Evolutionary conservation across 2,888 invertebrate genomes (phyloP).

Genomic region (Zaprionus lineosus): DNA sequence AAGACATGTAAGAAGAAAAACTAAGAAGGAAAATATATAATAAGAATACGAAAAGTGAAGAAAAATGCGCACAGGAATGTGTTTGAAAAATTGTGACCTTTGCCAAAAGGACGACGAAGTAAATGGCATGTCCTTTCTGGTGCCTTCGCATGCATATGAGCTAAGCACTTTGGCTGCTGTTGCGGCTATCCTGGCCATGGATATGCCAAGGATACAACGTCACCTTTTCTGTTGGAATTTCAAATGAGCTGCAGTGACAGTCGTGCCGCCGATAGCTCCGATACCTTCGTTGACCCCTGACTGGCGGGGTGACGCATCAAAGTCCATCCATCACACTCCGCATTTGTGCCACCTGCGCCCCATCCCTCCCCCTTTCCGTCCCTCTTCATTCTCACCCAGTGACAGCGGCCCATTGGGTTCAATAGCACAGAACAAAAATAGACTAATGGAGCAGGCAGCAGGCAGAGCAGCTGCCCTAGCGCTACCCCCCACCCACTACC

Average conservation of each 20-base stretch:
- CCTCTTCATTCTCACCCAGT: conserved; percentile 30
- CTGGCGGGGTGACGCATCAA: conserved; percentile 11
- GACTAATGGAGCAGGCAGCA: conserved; percentile 54
- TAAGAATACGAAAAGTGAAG: neutral
- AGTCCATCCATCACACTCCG: conserved; percentile 7
- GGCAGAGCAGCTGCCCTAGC: conserved; percentile 12
- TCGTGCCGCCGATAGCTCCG: conserved; percentile 12
- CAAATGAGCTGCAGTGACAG: conserved; percentile 54
- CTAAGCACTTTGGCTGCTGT: conserved; percentile 30
- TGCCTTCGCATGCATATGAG: conserved; percentile 41
- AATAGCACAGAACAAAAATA: conserved; percentile 72
- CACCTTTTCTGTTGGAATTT: conserved; percentile 51
- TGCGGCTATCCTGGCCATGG: conserved; percentile 49
- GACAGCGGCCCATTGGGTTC: conserved; percentile 55
- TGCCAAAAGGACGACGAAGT: conserved; percentile 33
- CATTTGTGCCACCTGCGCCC: conserved; percentile 14
- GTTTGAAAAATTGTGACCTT: conserved; percentile 52
- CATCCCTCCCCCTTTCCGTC: conserved; percentile 28
- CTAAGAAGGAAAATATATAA: neutral
- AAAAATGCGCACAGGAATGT: conserved; percentile 13
- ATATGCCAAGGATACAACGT: conserved; percentile 54
- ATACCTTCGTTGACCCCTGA: too few relatives aligned
- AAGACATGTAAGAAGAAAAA: conserved; percentile 25
- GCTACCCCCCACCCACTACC: neutral
- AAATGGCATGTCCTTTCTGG: conserved; percentile 47